Evolutionary conservation across 2,113 vertebrate genomes (phyloP).

Genomic region (Tauraco erythrolophus): DNA sequence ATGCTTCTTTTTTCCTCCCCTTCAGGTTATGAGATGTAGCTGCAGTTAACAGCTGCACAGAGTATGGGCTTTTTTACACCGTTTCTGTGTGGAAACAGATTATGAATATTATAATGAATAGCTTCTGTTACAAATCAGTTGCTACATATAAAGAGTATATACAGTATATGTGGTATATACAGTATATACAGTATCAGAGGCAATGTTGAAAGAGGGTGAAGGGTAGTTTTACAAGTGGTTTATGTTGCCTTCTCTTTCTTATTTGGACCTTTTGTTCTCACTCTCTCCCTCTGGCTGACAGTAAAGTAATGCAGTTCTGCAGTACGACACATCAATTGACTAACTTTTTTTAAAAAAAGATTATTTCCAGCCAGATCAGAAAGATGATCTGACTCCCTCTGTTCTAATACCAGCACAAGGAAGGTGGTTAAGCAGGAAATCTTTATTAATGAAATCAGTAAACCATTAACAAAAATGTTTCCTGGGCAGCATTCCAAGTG

Average conservation of each 20-base stretch:
- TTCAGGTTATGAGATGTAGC: not conserved
- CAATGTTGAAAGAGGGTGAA: not conserved
- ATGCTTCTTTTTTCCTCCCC: not conserved
- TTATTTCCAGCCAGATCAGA: not conserved
- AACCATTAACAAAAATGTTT: not conserved
- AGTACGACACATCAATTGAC: not conserved
- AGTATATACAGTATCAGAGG: no score
- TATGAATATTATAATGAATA: not conserved
- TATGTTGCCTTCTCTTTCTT: not conserved
- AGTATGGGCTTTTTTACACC: not conserved
- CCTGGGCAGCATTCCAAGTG: not conserved
- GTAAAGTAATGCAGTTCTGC: not conserved
- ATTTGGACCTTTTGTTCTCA: not conserved
- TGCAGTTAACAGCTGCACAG: not conserved
- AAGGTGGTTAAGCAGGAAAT: not conserved
- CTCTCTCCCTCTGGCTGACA: not conserved
- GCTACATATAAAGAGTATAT: not conserved
- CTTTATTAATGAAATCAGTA: not conserved
- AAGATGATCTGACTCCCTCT: not conserved
- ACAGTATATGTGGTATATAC: no score
- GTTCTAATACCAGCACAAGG: not conserved
- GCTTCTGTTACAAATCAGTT: not conserved
- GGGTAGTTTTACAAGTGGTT: not conserved
- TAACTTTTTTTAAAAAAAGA: not conserved
- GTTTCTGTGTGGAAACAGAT: not conserved